phyloP scores from a whole-genome alignment of 2,797 vertebrate genomes.

The Coregonus ussuriensis region DNA sequence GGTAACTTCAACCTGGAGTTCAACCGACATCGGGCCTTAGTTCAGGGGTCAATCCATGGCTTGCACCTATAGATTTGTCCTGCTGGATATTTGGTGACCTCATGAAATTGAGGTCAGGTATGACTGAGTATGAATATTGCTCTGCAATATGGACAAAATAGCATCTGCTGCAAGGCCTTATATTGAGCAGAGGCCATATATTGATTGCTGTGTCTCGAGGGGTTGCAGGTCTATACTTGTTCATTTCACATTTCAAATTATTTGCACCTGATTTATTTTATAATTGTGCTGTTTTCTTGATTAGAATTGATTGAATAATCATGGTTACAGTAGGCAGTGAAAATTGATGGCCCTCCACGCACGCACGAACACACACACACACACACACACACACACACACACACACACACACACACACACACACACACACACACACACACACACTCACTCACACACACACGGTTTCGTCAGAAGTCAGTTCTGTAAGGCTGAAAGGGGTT shows the following conservation, averaged over 20 bases:
- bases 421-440: neutral
- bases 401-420: neutral
- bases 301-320: conserved; percentile 28
- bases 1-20: neutral
- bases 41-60: neutral
- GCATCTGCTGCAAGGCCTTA: neutral
- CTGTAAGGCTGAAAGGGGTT: neutral
- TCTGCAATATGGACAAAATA: neutral
- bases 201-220: neutral
- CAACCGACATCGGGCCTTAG: neutral
- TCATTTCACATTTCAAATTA: neutral
- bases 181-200: neutral
- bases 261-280: neutral
- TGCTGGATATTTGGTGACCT: neutral
- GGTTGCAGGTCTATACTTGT: neutral
- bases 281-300: neutral
- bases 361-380: neutral
- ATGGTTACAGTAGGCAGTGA: conserved; percentile 17
- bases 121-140: neutral
- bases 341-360: conserved; percentile 33
- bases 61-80: neutral
- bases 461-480: neutral
- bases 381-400: neutral
- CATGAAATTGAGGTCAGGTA: neutral
- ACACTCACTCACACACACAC: neutral